Evolutionary conservation across 2,888 invertebrate species (phyloP), one percentile per base, ranked within the genome.

Genomic region (Anticlea derivata): DNA sequence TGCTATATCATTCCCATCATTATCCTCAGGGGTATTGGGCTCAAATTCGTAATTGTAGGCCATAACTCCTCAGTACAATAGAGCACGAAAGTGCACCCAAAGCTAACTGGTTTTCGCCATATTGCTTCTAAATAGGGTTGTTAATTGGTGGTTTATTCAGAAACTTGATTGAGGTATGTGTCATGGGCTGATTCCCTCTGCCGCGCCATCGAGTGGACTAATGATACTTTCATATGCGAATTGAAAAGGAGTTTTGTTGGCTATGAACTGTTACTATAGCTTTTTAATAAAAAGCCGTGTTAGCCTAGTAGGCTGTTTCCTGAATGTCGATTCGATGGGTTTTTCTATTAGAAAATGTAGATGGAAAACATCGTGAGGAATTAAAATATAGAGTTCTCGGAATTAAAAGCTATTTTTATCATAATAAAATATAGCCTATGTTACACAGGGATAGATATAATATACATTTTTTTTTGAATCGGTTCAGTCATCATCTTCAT

Each of bases 171-270:
- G 34, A 17, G 26, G 29, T 27, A 13, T 35, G 48, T 49, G 48
- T 49, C 49, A 43, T 49, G 49, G 49, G 17, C 49, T 49, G 37
- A 43, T 43, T 49, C 34, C 41, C n/a, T 10, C 46, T 17, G 24
- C 10, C 33, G 48, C 41, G 24, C 23, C 13, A 49, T 49, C 37
- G 41, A 37, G 23, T 35, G n/a, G 11, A 1, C 20, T 48, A 48
- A 48, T 48, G 34, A 29, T 17, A 48, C 34, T 49, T 41, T 49
- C 49, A 49, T 41, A 17, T 8, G 40, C 22, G 22, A 39, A 34
- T 49, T 26, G 30, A 30, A 43, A 34, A 35, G 6, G 13, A 17
- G 33, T 49, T 47, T 33, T 7, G 8, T 20, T 31, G 8, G 7
- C n/a, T 13, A 38, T 5, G 7, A 13, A 24, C 13, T 33, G 33